phyloP scores from a whole-genome alignment of 2,797 vertebrate genomes.

The Moxostoma hubbsi region DNA sequence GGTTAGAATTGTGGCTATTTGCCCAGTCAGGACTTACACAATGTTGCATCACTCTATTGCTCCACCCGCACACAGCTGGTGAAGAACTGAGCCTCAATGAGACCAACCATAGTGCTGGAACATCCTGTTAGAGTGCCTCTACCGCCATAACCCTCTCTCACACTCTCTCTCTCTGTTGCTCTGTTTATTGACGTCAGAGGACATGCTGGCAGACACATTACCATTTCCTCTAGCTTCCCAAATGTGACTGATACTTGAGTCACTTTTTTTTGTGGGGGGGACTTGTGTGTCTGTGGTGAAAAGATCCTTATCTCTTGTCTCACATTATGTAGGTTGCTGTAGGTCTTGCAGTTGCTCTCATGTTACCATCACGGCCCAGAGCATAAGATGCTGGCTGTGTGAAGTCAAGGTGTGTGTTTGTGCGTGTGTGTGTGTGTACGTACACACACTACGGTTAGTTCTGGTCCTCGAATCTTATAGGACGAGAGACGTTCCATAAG shows the following conservation, averaged over 20 bases:
- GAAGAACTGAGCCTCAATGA: not conserved
- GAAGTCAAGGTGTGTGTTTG: too few relatives aligned
- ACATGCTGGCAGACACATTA: slow-evolving; percentile 15
- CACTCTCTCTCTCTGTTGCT: not conserved
- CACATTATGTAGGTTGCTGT: not conserved
- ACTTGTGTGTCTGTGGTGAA: slow-evolving; percentile 1
- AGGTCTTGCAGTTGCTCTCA: not conserved
- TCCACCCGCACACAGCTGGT: slow-evolving; percentile 44
- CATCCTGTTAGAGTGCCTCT: slow-evolving; percentile 26
- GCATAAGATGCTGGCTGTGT: not conserved
- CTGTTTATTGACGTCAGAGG: slow-evolving; percentile 13
- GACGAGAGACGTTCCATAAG: too few relatives aligned
- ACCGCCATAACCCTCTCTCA: not conserved
- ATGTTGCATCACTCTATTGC: slow-evolving; percentile 42
- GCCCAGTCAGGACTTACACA: slow-evolving; percentile 39
- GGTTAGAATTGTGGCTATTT: not conserved
- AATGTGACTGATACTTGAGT: slow-evolving; percentile 5
- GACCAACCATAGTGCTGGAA: slow-evolving; percentile 5
- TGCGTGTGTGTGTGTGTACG: too few relatives aligned
- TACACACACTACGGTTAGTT: too few relatives aligned
- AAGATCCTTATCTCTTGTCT: not conserved
- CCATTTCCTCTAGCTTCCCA: slow-evolving; percentile 30
- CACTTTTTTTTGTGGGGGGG: not conserved
- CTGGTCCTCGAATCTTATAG: too few relatives aligned
- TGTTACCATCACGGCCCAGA: not conserved